Evolutionary conservation across 2,113 vertebrate genomes (phyloP), one percentile per base, ranked within the genome.

Genomic region (Hydrolagus affinis): DNA sequence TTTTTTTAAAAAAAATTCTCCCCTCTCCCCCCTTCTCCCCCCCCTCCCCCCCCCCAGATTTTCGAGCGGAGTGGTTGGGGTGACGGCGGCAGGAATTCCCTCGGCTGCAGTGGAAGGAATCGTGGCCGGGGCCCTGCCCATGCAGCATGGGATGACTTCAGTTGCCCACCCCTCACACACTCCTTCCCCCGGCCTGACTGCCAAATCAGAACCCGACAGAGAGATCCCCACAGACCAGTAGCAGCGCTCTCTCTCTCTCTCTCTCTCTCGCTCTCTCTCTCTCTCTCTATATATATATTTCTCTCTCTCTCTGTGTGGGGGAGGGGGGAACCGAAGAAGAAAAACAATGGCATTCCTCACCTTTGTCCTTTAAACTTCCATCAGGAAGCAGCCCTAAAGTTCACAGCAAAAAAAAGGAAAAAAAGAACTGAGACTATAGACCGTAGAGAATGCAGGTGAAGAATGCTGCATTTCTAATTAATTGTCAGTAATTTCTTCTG

Each of bases 171-270:
- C 93, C 1, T 92, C 93, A 72, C 94, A 93, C 70, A 94, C 95
- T 89, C 95, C 95, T 56, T 96, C 96, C 77, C 96, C 96, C 6
- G 95, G 95, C 91, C 95, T 96, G 86, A 94, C 95, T 1, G 93
- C 92, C 87, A 97, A 97, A 93, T 93, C 95, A 70, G 96, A 97
- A 91, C 92, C 95, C 86, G 96, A 97, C 94, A 97, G 96, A 96
- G 96, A 97, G 91, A 94, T 96, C 91, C 93, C 96, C 88, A 94
- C 96, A 87, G 95, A 97, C 93, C 96, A 97, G 93, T 97, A 96
- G 93, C 95, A 92, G 90, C 89, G 70, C 87, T 87, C 87, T 89
- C 89, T 88, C 91, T 93, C 93, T 93, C 88, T 90, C 89, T 90
- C 44, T 44, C 44, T 44, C 44, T 44, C 6, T 1, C 44, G 1